phyloP scores from a whole-genome alignment of 2,888 invertebrate genomes.

The Alsophila aescularia region DNA sequence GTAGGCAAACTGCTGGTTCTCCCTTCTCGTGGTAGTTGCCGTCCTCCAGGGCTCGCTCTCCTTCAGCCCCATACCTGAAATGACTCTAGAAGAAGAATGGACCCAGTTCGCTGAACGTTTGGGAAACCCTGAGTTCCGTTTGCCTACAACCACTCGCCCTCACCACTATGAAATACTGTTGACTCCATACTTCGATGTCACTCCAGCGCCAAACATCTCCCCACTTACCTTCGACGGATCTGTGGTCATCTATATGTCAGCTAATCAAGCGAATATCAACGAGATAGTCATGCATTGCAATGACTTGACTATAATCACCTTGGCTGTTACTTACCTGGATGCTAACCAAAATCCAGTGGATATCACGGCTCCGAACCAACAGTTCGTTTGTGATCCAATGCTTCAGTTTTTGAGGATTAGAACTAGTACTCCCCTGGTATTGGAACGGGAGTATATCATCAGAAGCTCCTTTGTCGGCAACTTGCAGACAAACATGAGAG shows the following conservation, averaged over 20 bases:
- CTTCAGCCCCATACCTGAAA: slow-evolving; percentile 61
- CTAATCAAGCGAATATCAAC: slow-evolving; percentile 44
- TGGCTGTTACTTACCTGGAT: slow-evolving; percentile 57
- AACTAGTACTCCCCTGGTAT: slow-evolving; percentile 40
- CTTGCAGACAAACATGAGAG: slow-evolving; percentile 89
- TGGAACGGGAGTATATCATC: slow-evolving; percentile 82
- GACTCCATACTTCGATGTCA: slow-evolving; percentile 72
- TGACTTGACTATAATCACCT: slow-evolving; percentile 63
- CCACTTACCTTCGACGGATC: slow-evolving; percentile 74
- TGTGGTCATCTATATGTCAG: slow-evolving; percentile 59
- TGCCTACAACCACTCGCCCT: slow-evolving; percentile 79
- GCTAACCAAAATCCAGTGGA: slow-evolving; percentile 16
- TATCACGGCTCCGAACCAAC: slow-evolving; percentile 44
- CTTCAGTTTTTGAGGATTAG: slow-evolving; percentile 61
- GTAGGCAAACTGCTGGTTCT: slow-evolving; percentile 62
- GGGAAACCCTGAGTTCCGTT: slow-evolving; percentile 65
- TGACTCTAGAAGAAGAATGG: slow-evolving; percentile 65
- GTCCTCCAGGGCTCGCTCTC: slow-evolving; percentile 58
- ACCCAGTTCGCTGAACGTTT: slow-evolving; percentile 52
- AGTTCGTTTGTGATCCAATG: slow-evolving; percentile 54
- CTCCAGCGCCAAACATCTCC: slow-evolving; percentile 36
- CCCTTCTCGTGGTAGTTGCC: slow-evolving; percentile 54
- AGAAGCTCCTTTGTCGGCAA: slow-evolving; percentile 87
- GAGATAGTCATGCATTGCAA: slow-evolving; percentile 73
- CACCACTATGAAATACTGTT: slow-evolving; percentile 80